Conservation (phyloP, 1,140 invertebrate species). For the Microplitis mediator region DNA sequence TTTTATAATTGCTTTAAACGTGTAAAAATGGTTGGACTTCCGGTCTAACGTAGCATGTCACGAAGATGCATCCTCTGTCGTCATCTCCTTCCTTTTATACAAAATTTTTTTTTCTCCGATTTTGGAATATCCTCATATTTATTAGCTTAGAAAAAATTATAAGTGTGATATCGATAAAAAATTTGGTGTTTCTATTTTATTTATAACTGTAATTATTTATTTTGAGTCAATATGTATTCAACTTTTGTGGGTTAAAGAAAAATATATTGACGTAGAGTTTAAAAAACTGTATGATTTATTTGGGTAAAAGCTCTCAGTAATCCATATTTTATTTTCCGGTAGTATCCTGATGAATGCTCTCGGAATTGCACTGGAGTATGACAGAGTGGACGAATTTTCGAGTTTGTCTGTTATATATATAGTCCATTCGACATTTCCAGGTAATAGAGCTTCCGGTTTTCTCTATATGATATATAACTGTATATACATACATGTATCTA, state of each 20-base stretch:
- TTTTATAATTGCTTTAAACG: too few relatives aligned
- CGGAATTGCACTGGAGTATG: background rate
- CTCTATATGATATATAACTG: background rate
- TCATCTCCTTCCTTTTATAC: too few relatives aligned
- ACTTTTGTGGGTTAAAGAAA: background rate
- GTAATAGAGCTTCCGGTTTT: background rate
- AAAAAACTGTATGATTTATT: slow-evolving; percentile 11
- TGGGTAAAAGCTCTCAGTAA: background rate
- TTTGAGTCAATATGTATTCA: background rate
- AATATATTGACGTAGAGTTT: background rate
- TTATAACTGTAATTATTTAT: too few relatives aligned
- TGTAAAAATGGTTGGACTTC: too few relatives aligned
- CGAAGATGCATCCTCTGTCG: too few relatives aligned
- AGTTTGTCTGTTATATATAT: background rate
- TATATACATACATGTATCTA: background rate
- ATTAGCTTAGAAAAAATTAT: too few relatives aligned
- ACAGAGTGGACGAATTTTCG: slow-evolving; percentile 12
- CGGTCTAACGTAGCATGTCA: too few relatives aligned
- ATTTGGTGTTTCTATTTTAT: too few relatives aligned
- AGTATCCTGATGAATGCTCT: slow-evolving; percentile 9
- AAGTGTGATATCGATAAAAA: too few relatives aligned
- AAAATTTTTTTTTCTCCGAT: too few relatives aligned
- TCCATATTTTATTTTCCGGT: slow-evolving; percentile 17
- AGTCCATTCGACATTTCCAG: background rate
- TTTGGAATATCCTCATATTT: too few relatives aligned